Percentiles rank a stretch among this genome's conserved stretches.
These are phyloP conservation scores for Polyodon spathula DNA, from an alignment of 2,113 vertebrate species.

Conservation along the genomic window DNA sequence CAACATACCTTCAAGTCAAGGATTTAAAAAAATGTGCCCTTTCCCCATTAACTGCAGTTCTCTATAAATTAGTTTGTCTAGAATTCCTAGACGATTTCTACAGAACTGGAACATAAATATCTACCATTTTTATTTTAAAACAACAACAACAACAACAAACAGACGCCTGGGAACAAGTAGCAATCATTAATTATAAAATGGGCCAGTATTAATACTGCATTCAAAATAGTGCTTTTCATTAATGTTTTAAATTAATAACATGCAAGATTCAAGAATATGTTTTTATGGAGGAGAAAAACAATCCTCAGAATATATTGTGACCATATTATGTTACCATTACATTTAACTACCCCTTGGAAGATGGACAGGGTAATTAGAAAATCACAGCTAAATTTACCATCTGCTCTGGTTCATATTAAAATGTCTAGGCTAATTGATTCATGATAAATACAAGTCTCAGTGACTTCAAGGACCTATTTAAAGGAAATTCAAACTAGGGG, in stretches of 20 bases:
- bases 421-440: slow-evolving; percentile 6
- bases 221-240: too few species aligned
- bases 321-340: not conserved
- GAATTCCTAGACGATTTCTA: too few species aligned
- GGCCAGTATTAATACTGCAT: too few species aligned
- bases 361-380: slow-evolving; percentile 21
- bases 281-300: not conserved
- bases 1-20: too few species aligned
- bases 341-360: not conserved
- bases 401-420: slow-evolving; percentile 15
- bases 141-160: too few species aligned
- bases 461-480: slow-evolving; percentile 5
- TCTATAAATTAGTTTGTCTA: too few species aligned
- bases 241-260: not conserved
- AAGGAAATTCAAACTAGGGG: slow-evolving; percentile 2
- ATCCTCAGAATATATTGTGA: not conserved
- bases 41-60: too few species aligned
- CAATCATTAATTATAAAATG: too few species aligned
- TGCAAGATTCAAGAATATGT: not conserved
- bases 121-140: too few species aligned
- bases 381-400: slow-evolving; percentile 5
- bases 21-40: too few species aligned
- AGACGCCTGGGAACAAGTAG: too few species aligned
- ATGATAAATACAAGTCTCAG: slow-evolving; percentile 14
- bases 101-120: too few species aligned